Percentiles rank a stretch among this genome's conserved stretches.
Conservation (phyloP, 92 coral and sea anemone species). For the Siderastrea radians region DNA sequence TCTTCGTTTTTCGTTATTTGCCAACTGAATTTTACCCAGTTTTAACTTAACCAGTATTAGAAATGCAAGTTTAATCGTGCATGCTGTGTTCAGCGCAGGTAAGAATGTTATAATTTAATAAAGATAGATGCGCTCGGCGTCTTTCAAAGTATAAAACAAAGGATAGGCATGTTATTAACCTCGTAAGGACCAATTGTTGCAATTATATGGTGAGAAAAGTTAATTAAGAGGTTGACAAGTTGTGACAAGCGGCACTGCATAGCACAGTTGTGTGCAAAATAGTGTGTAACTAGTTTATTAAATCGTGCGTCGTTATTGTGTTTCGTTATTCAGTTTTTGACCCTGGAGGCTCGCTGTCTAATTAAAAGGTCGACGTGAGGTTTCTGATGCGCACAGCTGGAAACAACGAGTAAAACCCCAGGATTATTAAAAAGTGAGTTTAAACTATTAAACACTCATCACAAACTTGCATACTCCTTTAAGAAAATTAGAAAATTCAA, state of each 20-base stretch:
- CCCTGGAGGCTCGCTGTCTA: constrained; percentile 17
- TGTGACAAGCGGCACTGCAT: constrained; percentile 24
- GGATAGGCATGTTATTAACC: not conserved
- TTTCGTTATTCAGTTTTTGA: constrained; percentile 3
- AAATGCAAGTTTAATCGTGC: not conserved
- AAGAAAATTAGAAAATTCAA: no score
- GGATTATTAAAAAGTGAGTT: not conserved
- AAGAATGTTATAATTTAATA: not conserved
- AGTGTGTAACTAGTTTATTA: constrained; percentile 24
- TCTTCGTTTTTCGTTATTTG: not conserved
- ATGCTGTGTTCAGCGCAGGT: not conserved
- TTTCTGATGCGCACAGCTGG: not conserved
- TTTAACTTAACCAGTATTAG: not conserved
- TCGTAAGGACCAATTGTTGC: not conserved
- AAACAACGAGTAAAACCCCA: not conserved
- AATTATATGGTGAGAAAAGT: constrained; percentile 13
- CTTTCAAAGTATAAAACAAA: constrained; percentile 4
- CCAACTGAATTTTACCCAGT: not conserved
- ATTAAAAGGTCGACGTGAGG: constrained; percentile 24
- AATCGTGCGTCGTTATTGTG: constrained; percentile 27
- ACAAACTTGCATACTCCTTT: not conserved
- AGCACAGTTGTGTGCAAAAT: not conserved
- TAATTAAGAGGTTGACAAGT: constrained; percentile 26
- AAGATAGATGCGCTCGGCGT: constrained; percentile 12
- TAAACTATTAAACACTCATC: not conserved